Base-by-base conservation (phyloP, 2,888 invertebrate species). In the Zaprionus lineosus region DNA sequence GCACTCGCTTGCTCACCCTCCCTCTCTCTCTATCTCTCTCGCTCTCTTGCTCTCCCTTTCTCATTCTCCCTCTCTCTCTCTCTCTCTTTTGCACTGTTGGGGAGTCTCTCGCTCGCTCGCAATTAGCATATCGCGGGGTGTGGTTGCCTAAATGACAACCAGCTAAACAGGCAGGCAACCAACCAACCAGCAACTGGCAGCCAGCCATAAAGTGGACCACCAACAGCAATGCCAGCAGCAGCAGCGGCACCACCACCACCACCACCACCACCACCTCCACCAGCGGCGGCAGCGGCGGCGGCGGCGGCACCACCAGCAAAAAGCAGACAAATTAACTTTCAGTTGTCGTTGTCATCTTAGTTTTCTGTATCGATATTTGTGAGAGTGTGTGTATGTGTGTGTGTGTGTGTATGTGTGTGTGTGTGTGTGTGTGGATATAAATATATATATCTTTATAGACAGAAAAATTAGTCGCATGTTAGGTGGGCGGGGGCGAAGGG, bases 181-280 rank as follows among this genome's bases (percentile, higher is more conserved):
- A 70, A 58, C 76, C 78, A 82, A 70, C 79, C 72, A 66, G 74
- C 75, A 60, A 78, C 83, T 78, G 83, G 85, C 85, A 78, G 58
- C 56, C 61, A 62, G 83, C 84, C 77, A 84, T 81, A 84, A 84
- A 86, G 72, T 81, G 60, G 79, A 81, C 79, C 79, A 81, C 86
- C 79, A 83, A 69, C 79, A 69, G 81, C 79, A 85, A 61, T 69
- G 44, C 33, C 71, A 48, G 14, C 64, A 40, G 11, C 55, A 60
- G 14, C 43, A 21, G 4, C 50, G 33, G 9, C 48, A 29, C 4
- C 74, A 68, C 0, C 46, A 39, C 1, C 28, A 48, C 14, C 46
- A 53, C 8, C 31, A 47, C n/a, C 47, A 11, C 24, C 33, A 57
- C 1, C 58, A 47, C 33, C 33, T 26, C 36, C 59, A 18, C 28